These are phyloP conservation scores for Drosophila emarginata DNA, from an alignment of 2,888 invertebrate genomes.

Conservation along the genomic window DNA sequence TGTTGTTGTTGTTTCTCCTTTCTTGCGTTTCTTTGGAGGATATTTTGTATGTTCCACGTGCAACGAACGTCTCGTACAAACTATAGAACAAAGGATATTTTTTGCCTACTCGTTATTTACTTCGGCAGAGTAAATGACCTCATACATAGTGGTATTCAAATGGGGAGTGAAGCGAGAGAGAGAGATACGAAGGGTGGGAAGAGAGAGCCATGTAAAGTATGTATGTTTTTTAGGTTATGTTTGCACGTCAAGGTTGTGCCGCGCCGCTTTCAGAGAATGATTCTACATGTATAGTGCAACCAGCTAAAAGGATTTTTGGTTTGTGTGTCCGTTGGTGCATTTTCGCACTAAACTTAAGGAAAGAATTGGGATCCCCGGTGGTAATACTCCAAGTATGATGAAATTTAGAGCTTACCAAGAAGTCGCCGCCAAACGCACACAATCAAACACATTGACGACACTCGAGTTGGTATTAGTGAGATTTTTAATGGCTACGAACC, in stretches of 20 bases:
- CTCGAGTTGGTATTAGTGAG: conserved; percentile 21
- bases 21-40: conserved; percentile 24
- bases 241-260: conserved; percentile 65
- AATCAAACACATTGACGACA: not conserved
- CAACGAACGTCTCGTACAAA: conserved; percentile 13
- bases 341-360: conserved; percentile 40
- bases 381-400: not conserved
- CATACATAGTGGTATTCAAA: conserved; percentile 42
- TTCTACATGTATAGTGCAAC: not conserved
- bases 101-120: conserved; percentile 19
- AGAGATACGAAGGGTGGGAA: not conserved
- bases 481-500: conserved; percentile 43
- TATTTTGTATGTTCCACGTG: conserved; percentile 26
- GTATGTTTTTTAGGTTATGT: conserved; percentile 67
- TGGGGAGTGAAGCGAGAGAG: conserved; percentile 20
- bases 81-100: conserved; percentile 31
- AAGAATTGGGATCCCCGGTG: conserved; percentile 15
- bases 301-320: not conserved
- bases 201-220: conserved; percentile 34
- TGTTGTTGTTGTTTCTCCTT: conserved; percentile 22
- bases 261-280: conserved; percentile 25
- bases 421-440: conserved; percentile 32
- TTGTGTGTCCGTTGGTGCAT: conserved; percentile 23
- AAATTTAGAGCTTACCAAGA: conserved; percentile 1
- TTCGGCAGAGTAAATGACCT: conserved; percentile 69